These are phyloP conservation scores for Dryobates pubescens DNA, from an alignment of 2,797 vertebrate genomes.

Conservation along the genomic window DNA sequence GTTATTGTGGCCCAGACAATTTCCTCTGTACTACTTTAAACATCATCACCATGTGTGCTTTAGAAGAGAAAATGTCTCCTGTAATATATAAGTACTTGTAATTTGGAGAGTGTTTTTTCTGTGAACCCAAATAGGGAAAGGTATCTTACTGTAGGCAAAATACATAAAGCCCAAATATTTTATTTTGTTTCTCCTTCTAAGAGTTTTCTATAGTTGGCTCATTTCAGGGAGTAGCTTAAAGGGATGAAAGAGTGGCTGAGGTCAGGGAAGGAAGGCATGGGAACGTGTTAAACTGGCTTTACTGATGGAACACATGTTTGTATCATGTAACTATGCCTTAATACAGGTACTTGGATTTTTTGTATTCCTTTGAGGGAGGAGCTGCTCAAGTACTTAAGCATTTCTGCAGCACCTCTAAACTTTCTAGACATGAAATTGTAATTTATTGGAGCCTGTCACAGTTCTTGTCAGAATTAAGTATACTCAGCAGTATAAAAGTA, in stretches of 20 bases:
- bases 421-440: not conserved
- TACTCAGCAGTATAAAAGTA: not conserved
- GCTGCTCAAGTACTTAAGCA: not conserved
- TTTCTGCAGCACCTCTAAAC: conserved; percentile 4
- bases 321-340: not conserved
- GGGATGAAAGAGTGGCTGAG: not conserved
- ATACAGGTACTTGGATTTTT: conserved; percentile 21
- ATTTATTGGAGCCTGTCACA: not conserved
- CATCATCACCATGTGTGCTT: not conserved
- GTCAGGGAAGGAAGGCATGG: not conserved
- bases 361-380: not conserved
- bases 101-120: not conserved
- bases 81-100: not conserved
- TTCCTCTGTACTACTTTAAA: not conserved
- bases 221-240: not conserved
- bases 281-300: not conserved
- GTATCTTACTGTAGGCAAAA: not conserved
- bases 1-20: not conserved
- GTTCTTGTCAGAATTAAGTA: not conserved
- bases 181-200: not conserved
- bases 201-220: not conserved
- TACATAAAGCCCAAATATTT: not conserved
- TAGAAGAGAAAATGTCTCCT: not conserved
- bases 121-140: not conserved
- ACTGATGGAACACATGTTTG: not conserved